These are phyloP conservation scores for Punctoribates punctum DNA, from an alignment of 2,888 invertebrate species.

Conservation along the genomic window DNA sequence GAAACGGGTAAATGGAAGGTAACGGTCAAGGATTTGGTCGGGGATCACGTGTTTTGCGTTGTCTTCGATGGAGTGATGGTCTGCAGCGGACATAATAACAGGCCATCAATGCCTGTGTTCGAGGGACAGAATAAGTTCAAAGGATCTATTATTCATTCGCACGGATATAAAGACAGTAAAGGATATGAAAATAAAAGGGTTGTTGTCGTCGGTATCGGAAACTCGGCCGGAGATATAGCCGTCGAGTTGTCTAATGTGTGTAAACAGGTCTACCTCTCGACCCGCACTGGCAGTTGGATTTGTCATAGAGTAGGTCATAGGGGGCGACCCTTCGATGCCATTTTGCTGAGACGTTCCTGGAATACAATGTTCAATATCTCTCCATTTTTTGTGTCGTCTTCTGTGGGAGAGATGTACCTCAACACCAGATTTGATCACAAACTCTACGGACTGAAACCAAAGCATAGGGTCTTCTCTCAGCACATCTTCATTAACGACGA, in stretches of 20 bases:
- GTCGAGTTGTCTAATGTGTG: conserved; percentile 53
- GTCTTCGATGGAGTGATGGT: conserved; percentile 57
- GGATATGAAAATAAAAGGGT: conserved; percentile 52
- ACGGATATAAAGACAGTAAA: conserved; percentile 47
- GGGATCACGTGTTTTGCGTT: conserved; percentile 46
- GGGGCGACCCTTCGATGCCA: not conserved
- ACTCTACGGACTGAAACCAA: conserved; percentile 54
- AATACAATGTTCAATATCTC: conserved; percentile 48
- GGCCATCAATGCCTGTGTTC: conserved; percentile 54
- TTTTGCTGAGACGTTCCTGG: conserved; percentile 40
- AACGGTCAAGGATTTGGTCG: not conserved
- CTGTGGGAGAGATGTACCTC: conserved; percentile 47
- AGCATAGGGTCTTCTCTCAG: conserved; percentile 51
- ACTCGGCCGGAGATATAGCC: conserved; percentile 55
- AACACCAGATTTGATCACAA: conserved; percentile 54
- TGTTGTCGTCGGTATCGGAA: conserved; percentile 57
- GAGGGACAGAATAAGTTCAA: conserved; percentile 53
- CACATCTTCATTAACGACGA: conserved; percentile 55
- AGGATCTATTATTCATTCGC: conserved; percentile 49
- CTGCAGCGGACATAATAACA: conserved; percentile 57
- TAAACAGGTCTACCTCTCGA: conserved; percentile 52
- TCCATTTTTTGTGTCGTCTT: conserved; percentile 53
- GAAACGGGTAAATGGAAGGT: conserved; percentile 44
- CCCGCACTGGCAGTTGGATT: conserved; percentile 57
- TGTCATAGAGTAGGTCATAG: conserved; percentile 53